These are phyloP conservation scores for Brachypterus glaber DNA, from an alignment of 2,888 invertebrate genomes.

Conservation along the genomic window DNA sequence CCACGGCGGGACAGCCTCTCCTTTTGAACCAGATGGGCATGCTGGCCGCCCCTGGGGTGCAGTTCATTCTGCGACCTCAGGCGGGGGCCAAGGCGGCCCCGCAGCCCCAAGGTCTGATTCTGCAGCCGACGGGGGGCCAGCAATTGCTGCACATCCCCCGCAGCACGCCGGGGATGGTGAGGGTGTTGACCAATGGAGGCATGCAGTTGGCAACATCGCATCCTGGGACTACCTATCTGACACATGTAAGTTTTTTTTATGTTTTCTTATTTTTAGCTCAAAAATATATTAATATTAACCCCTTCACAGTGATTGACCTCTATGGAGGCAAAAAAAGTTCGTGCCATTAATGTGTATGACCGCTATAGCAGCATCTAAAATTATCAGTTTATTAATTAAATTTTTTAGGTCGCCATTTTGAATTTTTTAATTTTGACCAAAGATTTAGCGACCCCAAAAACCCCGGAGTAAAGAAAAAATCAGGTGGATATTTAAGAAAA, in stretches of 20 bases:
- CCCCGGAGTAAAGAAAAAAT: too few species aligned
- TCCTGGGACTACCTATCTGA: constrained; percentile 40
- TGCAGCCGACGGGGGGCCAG: constrained; percentile 35
- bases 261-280: too few species aligned
- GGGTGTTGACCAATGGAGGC: constrained; percentile 53
- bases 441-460: too few species aligned
- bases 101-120: constrained; percentile 35
- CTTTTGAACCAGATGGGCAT: constrained; percentile 40
- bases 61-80: constrained; percentile 60
- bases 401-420: too few species aligned
- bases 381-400: too few species aligned
- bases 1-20: constrained; percentile 37
- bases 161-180: constrained; percentile 38
- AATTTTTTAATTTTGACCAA: too few species aligned
- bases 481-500: too few species aligned
- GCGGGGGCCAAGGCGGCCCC: constrained; percentile 36
- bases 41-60: constrained; percentile 53
- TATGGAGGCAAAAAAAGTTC: too few species aligned
- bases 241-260: constrained; percentile 28
- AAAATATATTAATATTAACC: too few species aligned
- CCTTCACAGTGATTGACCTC: too few species aligned
- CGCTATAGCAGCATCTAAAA: too few species aligned
- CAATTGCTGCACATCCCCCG: constrained; percentile 34
- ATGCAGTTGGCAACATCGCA: constrained; percentile 36
- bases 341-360: too few species aligned